Evolutionary conservation across 1,140 invertebrate genomes (phyloP).

Genomic region (Sarcophaga peregrina): DNA sequence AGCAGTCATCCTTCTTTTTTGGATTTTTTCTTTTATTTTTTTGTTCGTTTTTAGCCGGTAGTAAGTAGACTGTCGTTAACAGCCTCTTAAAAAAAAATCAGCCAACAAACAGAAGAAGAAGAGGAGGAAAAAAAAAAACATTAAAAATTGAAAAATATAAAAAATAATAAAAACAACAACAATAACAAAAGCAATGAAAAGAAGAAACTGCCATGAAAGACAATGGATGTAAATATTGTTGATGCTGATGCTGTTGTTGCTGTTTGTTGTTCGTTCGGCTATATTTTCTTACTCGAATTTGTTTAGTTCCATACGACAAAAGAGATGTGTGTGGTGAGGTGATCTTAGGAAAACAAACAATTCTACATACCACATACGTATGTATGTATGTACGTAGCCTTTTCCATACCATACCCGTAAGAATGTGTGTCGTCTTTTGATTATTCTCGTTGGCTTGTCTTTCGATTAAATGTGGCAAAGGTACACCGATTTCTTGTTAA

Average conservation of each 20-base stretch:
- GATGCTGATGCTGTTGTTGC: not conserved
- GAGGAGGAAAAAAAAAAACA: not conserved
- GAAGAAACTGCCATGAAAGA: not conserved
- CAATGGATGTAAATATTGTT: not conserved
- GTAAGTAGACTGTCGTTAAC: conserved; percentile 35
- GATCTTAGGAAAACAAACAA: not conserved
- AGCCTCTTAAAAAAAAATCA: conserved; percentile 6
- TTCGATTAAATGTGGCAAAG: conserved; percentile 40
- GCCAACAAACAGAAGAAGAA: not conserved
- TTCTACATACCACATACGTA: not conserved
- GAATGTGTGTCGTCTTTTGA: not conserved
- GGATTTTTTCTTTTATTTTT: no score
- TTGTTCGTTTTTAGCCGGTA: conserved; percentile 26
- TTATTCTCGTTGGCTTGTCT: conserved; percentile 10
- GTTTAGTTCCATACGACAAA: not conserved
- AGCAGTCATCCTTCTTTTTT: not conserved
- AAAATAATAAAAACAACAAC: not conserved
- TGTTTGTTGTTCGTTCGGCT: conserved; percentile 6
- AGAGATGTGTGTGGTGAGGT: not conserved
- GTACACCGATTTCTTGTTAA: conserved; percentile 63
- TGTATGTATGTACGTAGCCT: not conserved
- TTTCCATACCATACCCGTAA: not conserved
- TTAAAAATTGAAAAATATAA: not conserved
- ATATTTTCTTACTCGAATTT: conserved; percentile 32
- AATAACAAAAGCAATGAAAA: no score